phyloP scores from a whole-genome alignment of 2,888 invertebrate genomes.

The Euproctis similis region DNA sequence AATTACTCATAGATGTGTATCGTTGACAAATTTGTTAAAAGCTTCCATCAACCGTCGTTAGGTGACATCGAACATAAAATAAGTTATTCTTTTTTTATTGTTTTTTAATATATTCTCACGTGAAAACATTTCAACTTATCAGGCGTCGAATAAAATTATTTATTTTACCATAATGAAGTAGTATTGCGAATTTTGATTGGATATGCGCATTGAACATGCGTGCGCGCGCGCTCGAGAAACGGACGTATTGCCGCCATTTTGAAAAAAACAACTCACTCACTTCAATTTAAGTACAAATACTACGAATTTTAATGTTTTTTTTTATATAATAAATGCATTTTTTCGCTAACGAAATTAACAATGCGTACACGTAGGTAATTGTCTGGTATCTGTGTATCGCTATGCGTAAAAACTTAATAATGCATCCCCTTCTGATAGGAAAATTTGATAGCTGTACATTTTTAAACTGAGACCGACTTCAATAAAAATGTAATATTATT shows the following conservation, averaged over 20 bases:
- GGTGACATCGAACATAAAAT: too few species aligned
- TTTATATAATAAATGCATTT: slow-evolving; percentile 39
- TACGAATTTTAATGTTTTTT: slow-evolving; percentile 57
- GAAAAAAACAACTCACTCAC: slow-evolving; percentile 51
- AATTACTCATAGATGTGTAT: too few species aligned
- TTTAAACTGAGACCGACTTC: too few species aligned
- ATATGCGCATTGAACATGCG: slow-evolving; percentile 56
- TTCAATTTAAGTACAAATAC: slow-evolving; percentile 66
- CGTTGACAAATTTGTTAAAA: too few species aligned
- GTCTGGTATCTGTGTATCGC: slow-evolving; percentile 42
- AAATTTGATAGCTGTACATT: too few species aligned
- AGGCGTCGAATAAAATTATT: slow-evolving; percentile 24
- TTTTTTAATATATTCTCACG: slow-evolving; percentile 23
- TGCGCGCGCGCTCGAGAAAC: slow-evolving; percentile 50
- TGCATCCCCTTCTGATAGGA: too few species aligned
- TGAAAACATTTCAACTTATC: slow-evolving; percentile 20
- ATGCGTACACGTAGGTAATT: slow-evolving; percentile 55
- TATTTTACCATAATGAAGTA: slow-evolving; percentile 29
- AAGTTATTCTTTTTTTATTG: too few species aligned
- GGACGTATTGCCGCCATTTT: slow-evolving; percentile 33
- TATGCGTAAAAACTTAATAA: slow-evolving; percentile 55
- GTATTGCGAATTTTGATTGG: slow-evolving; percentile 50
- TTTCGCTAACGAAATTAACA: slow-evolving; percentile 52
- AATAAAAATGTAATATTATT: too few species aligned
- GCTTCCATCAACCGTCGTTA: too few species aligned